Evolutionary conservation across 2,113 vertebrate species (phyloP), one percentile per base, ranked within the genome.

Genomic region (Thamnophis sirtalis): DNA sequence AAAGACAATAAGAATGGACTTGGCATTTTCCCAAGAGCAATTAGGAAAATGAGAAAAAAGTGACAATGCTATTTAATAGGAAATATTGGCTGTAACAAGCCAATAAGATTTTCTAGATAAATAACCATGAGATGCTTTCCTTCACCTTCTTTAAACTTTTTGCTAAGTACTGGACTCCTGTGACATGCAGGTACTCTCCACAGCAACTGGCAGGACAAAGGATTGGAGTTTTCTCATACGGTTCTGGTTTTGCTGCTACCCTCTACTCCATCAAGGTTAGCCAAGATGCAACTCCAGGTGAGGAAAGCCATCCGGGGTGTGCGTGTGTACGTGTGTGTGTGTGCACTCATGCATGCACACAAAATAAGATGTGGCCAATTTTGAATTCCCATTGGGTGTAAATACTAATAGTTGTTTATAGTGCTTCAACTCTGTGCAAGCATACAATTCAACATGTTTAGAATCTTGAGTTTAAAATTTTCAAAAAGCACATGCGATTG

Each of bases 241-340:
- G 99, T 28, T 99, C 99, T 60, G 99, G 99, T n/a, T 98, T 99
- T 93, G 99, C 99, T 94, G 99, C 99, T 26, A 99, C 99, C 0
- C 96, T 99, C 21, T 99, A 99, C 92, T 99, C 99, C 50, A 96
- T 99, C 91, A 98, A 95, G 95, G 98, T 99, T 86, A 98, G 98
- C 0, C 98, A 99, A 95, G 99, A 99, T 92, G 98, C 99, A n/a
- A 99, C 98, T 8, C 99, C 99, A 28, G 99, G 99, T 99, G 92
- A 96, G 98, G 93, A 56, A 84, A 68, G 48, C 13, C 5, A 21
- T 21, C 28, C 5, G 4, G 24, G 24, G 9, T 26, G 5, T 63
- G 10, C 15, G 33, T 43, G n/a, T n/a, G n/a, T n/a, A n/a, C n/a
- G n/a, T n/a, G n/a, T n/a, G n/a, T n/a, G 5, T 73, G 5, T 33